phyloP scores from a whole-genome alignment of 2,888 invertebrate species.

The Odontocolon sp. region DNA sequence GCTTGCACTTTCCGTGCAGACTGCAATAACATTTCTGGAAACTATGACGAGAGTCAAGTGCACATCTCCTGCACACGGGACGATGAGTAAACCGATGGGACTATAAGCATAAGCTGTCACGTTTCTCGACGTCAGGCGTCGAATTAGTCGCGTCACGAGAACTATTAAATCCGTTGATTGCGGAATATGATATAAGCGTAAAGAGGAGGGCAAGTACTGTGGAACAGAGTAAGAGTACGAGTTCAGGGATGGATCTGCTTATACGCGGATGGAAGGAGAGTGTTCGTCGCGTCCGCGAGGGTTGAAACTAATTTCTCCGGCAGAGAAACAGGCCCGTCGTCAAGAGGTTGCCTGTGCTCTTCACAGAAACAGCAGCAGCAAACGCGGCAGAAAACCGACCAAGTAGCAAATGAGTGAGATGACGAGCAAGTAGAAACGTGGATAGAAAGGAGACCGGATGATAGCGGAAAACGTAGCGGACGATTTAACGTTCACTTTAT shows the following conservation, averaged over 20 bases:
- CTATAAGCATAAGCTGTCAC: slow-evolving; percentile 1
- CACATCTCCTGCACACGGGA: too few relatives aligned
- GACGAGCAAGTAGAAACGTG: background rate
- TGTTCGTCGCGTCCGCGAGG: slow-evolving; percentile 21
- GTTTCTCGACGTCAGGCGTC: slow-evolving; percentile 26
- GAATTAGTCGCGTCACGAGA: slow-evolving; percentile 45
- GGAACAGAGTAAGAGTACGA: background rate
- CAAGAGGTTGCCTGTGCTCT: slow-evolving; percentile 24
- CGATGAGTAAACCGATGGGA: too few relatives aligned
- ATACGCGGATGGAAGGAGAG: slow-evolving; percentile 1
- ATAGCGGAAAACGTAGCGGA: slow-evolving; percentile 30
- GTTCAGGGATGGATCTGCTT: background rate
- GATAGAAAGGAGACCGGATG: slow-evolving; percentile 8
- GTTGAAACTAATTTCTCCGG: slow-evolving; percentile 50
- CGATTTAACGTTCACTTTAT: slow-evolving; percentile 43
- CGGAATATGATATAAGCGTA: slow-evolving; percentile 51
- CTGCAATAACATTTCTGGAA: too few relatives aligned
- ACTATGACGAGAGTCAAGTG: too few relatives aligned
- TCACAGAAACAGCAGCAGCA: background rate
- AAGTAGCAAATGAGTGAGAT: too few relatives aligned
- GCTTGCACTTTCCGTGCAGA: too few relatives aligned
- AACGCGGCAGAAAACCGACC: too few relatives aligned
- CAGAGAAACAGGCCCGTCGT: slow-evolving; percentile 35
- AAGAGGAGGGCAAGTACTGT: slow-evolving; percentile 2
- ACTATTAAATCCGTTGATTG: slow-evolving; percentile 53